phyloP scores from a whole-genome alignment of 2,888 invertebrate genomes.

The Troilus luridus region DNA sequence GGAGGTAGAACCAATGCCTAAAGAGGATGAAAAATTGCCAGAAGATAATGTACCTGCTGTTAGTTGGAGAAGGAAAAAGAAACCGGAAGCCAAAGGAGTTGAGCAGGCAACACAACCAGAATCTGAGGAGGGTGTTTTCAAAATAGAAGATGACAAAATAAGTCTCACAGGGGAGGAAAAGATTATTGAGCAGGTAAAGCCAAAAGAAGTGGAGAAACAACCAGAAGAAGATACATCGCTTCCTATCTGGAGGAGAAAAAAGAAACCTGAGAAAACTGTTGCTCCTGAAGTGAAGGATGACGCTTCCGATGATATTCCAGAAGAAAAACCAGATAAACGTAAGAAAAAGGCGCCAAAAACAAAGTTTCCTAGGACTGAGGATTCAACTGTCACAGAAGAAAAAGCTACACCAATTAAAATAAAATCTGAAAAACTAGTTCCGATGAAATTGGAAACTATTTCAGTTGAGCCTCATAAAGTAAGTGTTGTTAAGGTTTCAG shows the following conservation, averaged over 20 bases:
- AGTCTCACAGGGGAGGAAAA: conserved; percentile 46
- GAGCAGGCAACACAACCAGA: not conserved
- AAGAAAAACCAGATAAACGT: conserved; percentile 66
- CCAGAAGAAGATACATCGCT: conserved; percentile 67
- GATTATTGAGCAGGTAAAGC: not conserved
- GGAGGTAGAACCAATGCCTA: conserved; percentile 66
- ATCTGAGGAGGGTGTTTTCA: not conserved
- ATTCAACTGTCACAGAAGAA: conserved; percentile 61
- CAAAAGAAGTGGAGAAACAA: conserved; percentile 64
- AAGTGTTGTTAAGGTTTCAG: conserved; percentile 66
- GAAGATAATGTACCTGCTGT: conserved; percentile 66
- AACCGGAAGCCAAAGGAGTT: conserved; percentile 64
- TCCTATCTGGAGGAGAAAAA: conserved; percentile 65
- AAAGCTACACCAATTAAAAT: conserved; percentile 43
- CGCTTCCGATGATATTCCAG: conserved; percentile 24
- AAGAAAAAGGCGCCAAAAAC: conserved; percentile 64
- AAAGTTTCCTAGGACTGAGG: conserved; percentile 57
- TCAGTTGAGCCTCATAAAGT: conserved; percentile 69
- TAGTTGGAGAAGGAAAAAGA: conserved; percentile 59
- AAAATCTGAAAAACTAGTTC: conserved; percentile 35
- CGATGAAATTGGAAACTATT: conserved; percentile 67
- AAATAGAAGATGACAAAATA: conserved; percentile 44
- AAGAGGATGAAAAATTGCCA: conserved; percentile 37
- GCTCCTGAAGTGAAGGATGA: conserved; percentile 62
- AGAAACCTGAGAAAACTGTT: conserved; percentile 60